Evolutionary conservation across 2,113 vertebrate species (phyloP), one percentile per base, ranked within the genome.

Genomic region (Perognathus longimembris): DNA sequence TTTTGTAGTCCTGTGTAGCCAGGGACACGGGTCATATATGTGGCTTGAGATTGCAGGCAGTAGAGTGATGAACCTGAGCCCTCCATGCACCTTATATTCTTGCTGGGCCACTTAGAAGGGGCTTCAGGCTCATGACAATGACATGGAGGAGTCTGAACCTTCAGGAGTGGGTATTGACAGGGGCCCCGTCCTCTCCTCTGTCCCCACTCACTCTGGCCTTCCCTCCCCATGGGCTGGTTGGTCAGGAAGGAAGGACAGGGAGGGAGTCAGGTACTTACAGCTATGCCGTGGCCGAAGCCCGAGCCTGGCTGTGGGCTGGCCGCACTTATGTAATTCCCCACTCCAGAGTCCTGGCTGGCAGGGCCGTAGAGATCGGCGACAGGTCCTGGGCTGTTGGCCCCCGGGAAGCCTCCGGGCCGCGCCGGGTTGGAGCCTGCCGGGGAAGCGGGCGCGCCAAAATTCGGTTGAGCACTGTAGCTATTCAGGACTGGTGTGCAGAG

Each of bases 291-390:
- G 93, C 99, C 98, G 93, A 99, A 99, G 97, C 99, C 99, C 0
- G 99, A 99, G 96, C 99, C 99, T 36, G 99, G 99, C 98, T 99
- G 99, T 85, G 99, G 99, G 97, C 99, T 99, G 98, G 99, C 99
- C 67, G 99, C 99, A 15, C 99, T 99, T 98, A 99, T 99, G 99
- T 99, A 99, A 98, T 99, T 99, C 95, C 99, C 99, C 98, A 99
- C 99, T 96, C 98, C 99, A 85, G 99, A 99, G 97, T 99, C 99
- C 98, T 99, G 99, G 98, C 98, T 99, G 98, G 98, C 98, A 97
- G 99, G 97, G 98, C 99, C 98, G 98, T 99, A 96, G 93, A 98
- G 97, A 93, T 98, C 98, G 78, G 97, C 97, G 74, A 98, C 98
- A 73, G 99, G 99, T 91, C 99, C 99, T 87, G 99, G 99, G 98